Evolutionary conservation across 2,113 vertebrate species (phyloP).

Genomic region (Dermatemys mawii): DNA sequence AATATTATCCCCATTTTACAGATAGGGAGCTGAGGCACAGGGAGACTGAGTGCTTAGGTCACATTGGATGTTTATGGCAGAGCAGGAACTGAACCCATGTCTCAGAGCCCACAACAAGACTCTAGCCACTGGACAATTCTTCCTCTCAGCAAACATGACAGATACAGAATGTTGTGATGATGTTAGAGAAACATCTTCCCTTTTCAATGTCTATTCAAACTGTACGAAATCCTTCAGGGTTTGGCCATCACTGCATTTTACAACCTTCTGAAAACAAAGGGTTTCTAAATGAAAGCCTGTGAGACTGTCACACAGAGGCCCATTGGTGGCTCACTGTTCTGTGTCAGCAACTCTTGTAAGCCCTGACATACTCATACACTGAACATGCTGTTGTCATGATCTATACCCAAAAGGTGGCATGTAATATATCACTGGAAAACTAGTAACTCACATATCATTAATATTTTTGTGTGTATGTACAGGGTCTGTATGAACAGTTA

Average conservation of each 20-base stretch:
- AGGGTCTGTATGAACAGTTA: too few relatives aligned
- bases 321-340: too few relatives aligned
- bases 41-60: neutral
- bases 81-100: neutral
- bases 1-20: neutral
- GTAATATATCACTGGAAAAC: too few relatives aligned
- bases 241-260: neutral
- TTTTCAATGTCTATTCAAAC: neutral
- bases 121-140: neutral
- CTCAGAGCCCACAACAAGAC: neutral
- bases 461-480: too few relatives aligned
- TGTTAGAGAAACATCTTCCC: neutral
- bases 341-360: too few relatives aligned
- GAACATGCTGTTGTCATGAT: too few relatives aligned
- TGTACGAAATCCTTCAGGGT: neutral
- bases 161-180: neutral
- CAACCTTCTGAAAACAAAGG: neutral
- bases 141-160: neutral
- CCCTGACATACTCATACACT: too few relatives aligned
- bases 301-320: neutral
- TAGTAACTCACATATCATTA: too few relatives aligned
- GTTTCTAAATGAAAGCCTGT: neutral
- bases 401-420: too few relatives aligned
- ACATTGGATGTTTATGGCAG: neutral
- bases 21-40: neutral